A percentile compares a stretch with the other conserved stretches of the same genome.
phyloP scores from a whole-genome alignment of 2,888 invertebrate species.

The Poecilus cupreus region DNA sequence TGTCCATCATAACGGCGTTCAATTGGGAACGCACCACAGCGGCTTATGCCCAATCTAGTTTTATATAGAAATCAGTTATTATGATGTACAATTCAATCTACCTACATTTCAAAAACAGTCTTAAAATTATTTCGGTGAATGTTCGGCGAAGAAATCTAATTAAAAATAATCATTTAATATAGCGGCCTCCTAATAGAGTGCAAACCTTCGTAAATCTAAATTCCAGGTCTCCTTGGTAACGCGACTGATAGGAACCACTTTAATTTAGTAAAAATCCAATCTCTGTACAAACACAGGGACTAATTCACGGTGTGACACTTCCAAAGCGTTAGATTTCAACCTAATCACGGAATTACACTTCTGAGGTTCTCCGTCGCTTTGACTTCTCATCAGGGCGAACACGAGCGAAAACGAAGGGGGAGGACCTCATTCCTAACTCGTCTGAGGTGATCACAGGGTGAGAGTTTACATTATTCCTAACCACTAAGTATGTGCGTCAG shows the following conservation, averaged over 20 bases:
- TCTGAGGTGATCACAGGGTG: not conserved
- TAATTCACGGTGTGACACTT: constrained; percentile 8
- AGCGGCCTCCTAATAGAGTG: not conserved
- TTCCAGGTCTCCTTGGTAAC: not conserved
- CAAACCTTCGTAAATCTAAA: not conserved
- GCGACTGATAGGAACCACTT: not conserved
- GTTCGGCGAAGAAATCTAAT: no score
- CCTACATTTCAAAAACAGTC: no score
- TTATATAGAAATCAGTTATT: no score
- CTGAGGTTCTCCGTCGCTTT: constrained; percentile 2
- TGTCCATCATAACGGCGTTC: no score
- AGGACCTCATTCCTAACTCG: not conserved
- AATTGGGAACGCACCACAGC: no score
- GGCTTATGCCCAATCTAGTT: no score
- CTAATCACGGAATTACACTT: constrained; percentile 29
- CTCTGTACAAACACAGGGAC: not conserved
- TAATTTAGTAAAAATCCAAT: constrained; percentile 4
- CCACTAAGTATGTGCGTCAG: constrained; percentile 6
- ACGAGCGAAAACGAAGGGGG: not conserved
- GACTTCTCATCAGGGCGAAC: constrained; percentile 20
- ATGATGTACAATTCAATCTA: no score
- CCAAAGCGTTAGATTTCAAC: not conserved
- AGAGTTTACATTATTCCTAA: constrained; percentile 27
- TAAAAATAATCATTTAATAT: no score
- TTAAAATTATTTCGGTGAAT: no score